phyloP scores from a whole-genome alignment of 2,888 invertebrate species.

The Drosophila nr. perissopoda region DNA sequence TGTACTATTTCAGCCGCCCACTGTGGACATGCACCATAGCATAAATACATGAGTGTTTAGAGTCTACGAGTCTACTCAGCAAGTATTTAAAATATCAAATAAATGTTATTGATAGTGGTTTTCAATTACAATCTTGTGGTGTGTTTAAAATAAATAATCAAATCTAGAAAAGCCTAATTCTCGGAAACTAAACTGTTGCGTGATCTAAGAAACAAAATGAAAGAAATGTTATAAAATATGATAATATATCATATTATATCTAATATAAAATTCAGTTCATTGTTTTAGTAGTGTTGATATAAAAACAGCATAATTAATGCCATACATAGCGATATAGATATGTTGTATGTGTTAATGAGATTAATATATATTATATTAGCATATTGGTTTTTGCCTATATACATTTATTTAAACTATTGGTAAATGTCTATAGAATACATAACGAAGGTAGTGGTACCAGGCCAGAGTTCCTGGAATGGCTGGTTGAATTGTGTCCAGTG shows the following conservation, averaged over 20 bases:
- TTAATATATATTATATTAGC: conserved; percentile 21
- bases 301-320: conserved; percentile 3
- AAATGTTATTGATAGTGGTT: not conserved
- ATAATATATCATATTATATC: conserved; percentile 6
- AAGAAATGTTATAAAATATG: conserved; percentile 7
- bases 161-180: not conserved
- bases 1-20: conserved; percentile 27
- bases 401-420: conserved; percentile 17
- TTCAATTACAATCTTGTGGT: not conserved
- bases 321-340: not conserved
- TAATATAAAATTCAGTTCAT: not conserved
- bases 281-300: conserved; percentile 11
- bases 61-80: conserved; percentile 32
- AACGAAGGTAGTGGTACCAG: conserved; percentile 23
- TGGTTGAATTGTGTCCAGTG: conserved; percentile 62
- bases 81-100: conserved; percentile 9
- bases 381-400: conserved; percentile 23
- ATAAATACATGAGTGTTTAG: conserved; percentile 22
- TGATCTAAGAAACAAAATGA: conserved; percentile 15
- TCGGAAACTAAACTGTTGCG: conserved; percentile 5
- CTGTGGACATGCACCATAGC: conserved; percentile 1
- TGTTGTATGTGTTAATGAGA: conserved; percentile 18
- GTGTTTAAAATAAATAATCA: conserved; percentile 9
- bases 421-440: conserved; percentile 32
- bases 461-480: conserved; percentile 26